These are phyloP conservation scores for Acanthurus tractus DNA, from an alignment of 2,797 vertebrate species.

Conservation along the genomic window DNA sequence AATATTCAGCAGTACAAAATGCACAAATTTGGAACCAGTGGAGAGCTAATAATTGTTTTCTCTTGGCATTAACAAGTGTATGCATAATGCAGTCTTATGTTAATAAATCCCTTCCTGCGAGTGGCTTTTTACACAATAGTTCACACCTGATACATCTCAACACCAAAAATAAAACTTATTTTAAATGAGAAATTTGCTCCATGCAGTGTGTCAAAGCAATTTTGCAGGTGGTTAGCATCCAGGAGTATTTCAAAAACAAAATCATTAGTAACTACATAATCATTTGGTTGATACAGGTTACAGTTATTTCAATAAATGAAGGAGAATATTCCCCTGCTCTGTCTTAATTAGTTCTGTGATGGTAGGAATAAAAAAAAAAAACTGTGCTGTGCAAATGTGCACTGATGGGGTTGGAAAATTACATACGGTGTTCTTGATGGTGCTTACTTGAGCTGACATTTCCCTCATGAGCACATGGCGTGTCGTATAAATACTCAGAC, in stretches of 20 bases:
- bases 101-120: slow-evolving; percentile 28
- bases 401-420: slow-evolving; percentile 53
- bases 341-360: slow-evolving; percentile 59
- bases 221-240: slow-evolving; percentile 43
- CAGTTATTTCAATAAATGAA: slow-evolving; percentile 54
- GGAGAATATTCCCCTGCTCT: slow-evolving; percentile 31
- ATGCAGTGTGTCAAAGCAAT: slow-evolving; percentile 38
- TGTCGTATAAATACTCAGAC: slow-evolving; percentile 35
- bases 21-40: slow-evolving; percentile 21
- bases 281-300: slow-evolving; percentile 17
- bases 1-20: neutral
- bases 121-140: slow-evolving; percentile 1
- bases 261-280: slow-evolving; percentile 20
- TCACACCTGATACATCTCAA: slow-evolving; percentile 25
- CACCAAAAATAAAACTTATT: slow-evolving; percentile 13
- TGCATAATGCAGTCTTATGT: slow-evolving; percentile 27
- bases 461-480: slow-evolving; percentile 17
- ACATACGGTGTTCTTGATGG: slow-evolving; percentile 44
- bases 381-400: slow-evolving; percentile 43
- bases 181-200: slow-evolving; percentile 13
- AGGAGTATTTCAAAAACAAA: slow-evolving; percentile 32
- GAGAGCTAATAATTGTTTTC: slow-evolving; percentile 13
- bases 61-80: slow-evolving; percentile 8
- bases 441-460: slow-evolving; percentile 37
- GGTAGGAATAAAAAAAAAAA: slow-evolving; percentile 34